phyloP scores from a whole-genome alignment of 2,797 vertebrate genomes.

The Notolepis coatsorum region DNA sequence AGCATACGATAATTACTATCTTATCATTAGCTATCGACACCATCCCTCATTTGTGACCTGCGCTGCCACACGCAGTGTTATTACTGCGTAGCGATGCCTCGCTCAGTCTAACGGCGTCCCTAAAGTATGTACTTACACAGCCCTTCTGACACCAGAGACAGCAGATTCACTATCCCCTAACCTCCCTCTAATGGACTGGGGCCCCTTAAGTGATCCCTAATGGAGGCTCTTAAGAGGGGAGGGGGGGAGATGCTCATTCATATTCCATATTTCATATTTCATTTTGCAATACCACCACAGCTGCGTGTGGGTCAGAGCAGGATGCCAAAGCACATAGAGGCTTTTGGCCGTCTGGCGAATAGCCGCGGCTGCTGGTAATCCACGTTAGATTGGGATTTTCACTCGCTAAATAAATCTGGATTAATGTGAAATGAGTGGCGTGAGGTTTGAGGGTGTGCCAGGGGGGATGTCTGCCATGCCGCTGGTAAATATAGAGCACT shows the following conservation, averaged over 20 bases:
- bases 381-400: constrained; percentile 68
- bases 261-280: constrained; percentile 63
- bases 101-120: too few species aligned
- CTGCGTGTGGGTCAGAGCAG: constrained; percentile 70
- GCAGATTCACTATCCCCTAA: constrained; percentile 58
- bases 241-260: constrained; percentile 64
- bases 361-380: constrained; percentile 64
- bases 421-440: constrained; percentile 63
- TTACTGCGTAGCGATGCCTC: too few species aligned
- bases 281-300: constrained; percentile 41
- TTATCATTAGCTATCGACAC: too few species aligned
- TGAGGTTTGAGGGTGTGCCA: constrained; percentile 41
- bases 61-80: too few species aligned
- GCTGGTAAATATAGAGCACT: constrained; percentile 31
- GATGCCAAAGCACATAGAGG: constrained; percentile 53
- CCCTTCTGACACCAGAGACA: constrained; percentile 55
- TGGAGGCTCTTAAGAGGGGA: constrained; percentile 73
- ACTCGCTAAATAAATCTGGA: constrained; percentile 45
- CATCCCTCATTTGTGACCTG: too few species aligned
- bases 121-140: too few species aligned
- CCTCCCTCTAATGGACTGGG: constrained; percentile 70
- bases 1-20: too few species aligned
- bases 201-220: constrained; percentile 78
- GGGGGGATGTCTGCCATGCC: constrained; percentile 50
- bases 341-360: constrained; percentile 68